These are phyloP conservation scores for Spodoptera frugiperda DNA, from an alignment of 1,140 invertebrate genomes.

Conservation along the genomic window DNA sequence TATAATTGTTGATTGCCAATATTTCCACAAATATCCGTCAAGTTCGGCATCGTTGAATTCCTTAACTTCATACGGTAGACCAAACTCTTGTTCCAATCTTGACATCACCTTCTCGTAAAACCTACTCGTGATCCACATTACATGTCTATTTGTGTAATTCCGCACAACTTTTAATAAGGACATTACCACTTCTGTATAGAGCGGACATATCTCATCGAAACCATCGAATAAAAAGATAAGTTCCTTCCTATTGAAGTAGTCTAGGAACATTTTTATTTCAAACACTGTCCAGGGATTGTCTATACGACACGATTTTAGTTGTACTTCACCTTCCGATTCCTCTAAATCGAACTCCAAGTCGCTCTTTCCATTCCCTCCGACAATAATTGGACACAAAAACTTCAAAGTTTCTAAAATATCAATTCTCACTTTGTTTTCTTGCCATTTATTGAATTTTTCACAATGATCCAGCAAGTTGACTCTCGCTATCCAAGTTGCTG, in stretches of 20 bases:
- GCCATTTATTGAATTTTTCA: conserved; percentile 30
- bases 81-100: neutral
- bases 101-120: conserved; percentile 8
- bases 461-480: conserved; percentile 32
- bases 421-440: conserved; percentile 20
- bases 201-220: conserved; percentile 40
- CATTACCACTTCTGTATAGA: conserved; percentile 26
- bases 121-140: conserved; percentile 39
- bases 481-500: conserved; percentile 31
- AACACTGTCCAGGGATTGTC: conserved; percentile 3
- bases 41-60: neutral
- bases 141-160: neutral
- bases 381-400: conserved; percentile 14
- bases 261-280: conserved; percentile 40
- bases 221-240: conserved; percentile 30
- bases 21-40: neutral
- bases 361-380: neutral
- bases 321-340: neutral
- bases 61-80: neutral
- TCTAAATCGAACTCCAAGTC: neutral
- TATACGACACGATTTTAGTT: neutral
- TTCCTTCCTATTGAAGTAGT: conserved; percentile 29
- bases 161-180: neutral
- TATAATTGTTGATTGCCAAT: neutral
- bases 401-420: conserved; percentile 12